Percentiles rank a stretch among this genome's conserved stretches.
Evolutionary conservation across 2,888 invertebrate genomes (phyloP).

Genomic region (Tipula lateralis): DNA sequence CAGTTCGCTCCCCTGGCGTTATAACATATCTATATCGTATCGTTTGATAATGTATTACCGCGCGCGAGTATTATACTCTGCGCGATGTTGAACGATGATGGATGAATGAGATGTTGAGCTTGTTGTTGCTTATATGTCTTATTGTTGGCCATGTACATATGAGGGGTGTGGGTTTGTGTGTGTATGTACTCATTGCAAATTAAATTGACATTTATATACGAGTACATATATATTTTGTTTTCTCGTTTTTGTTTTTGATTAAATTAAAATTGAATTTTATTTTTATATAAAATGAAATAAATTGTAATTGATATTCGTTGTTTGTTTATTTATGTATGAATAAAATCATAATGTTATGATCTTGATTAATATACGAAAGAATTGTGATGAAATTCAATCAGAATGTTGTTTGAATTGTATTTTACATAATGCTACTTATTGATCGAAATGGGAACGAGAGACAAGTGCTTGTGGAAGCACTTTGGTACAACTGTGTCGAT

Average conservation of each 20-base stretch:
- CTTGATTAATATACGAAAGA: constrained; percentile 11
- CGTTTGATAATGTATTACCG: background rate
- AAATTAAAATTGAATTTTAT: constrained; percentile 24
- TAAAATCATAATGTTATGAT: constrained; percentile 12
- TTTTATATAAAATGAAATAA: background rate
- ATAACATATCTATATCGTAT: background rate
- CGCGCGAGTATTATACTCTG: background rate
- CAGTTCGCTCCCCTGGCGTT: background rate
- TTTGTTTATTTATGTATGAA: too few relatives aligned
- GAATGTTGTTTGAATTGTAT: background rate
- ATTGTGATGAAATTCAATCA: constrained; percentile 1
- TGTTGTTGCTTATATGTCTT: background rate
- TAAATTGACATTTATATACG: constrained; percentile 15
- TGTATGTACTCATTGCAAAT: background rate
- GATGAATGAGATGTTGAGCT: background rate
- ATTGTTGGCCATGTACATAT: background rate
- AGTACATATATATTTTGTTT: too few relatives aligned
- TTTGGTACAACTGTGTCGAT: too few relatives aligned
- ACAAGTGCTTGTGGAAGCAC: background rate
- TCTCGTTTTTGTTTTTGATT: background rate
- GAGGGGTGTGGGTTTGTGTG: background rate
- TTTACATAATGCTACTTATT: background rate
- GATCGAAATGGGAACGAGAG: background rate
- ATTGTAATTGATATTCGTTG: constrained; percentile 19
- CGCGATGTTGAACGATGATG: background rate